A percentile compares a stretch with the other conserved stretches of the same genome.
Conservation (phyloP, 2,797 vertebrate genomes). For the Rhabdophis nuchalis region DNA sequence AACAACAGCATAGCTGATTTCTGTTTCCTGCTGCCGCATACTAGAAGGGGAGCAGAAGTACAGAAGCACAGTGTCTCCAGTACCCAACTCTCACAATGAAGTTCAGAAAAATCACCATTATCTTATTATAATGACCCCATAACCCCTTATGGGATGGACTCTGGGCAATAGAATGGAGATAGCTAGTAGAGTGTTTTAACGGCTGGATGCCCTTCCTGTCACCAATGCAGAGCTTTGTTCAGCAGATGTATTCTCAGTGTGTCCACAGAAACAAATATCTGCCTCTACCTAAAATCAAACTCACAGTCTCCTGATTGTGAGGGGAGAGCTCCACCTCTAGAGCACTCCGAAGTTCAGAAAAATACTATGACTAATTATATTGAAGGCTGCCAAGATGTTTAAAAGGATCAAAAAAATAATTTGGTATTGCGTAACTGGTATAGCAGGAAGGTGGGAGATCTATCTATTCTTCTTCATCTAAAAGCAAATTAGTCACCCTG, state of each 20-base stretch:
- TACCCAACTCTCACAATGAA: not conserved
- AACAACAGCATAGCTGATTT: not conserved
- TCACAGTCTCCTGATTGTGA: too few relatives aligned
- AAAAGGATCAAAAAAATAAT: not conserved
- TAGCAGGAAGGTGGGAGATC: not conserved
- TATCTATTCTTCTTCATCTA: not conserved
- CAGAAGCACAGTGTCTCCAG: not conserved
- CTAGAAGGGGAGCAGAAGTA: not conserved
- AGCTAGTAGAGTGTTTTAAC: too few relatives aligned
- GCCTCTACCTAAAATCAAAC: too few relatives aligned
- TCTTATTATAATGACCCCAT: too few relatives aligned
- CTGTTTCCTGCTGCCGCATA: not conserved
- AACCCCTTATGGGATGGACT: too few relatives aligned
- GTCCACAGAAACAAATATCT: too few relatives aligned
- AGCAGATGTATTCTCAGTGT: too few relatives aligned
- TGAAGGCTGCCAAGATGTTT: not conserved
- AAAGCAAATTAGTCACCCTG: not conserved
- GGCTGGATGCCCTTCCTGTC: too few relatives aligned
- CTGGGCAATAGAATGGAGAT: too few relatives aligned
- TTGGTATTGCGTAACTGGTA: not conserved
- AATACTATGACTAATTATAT: not conserved
- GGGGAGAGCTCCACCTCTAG: too few relatives aligned
- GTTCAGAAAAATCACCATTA: not conserved
- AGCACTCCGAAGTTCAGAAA: not conserved
- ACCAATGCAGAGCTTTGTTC: too few relatives aligned